Percentiles rank a stretch among this genome's conserved stretches.
Evolutionary conservation across 2,888 invertebrate genomes (phyloP).

Genomic region (Pollenia griseotomentosa): DNA sequence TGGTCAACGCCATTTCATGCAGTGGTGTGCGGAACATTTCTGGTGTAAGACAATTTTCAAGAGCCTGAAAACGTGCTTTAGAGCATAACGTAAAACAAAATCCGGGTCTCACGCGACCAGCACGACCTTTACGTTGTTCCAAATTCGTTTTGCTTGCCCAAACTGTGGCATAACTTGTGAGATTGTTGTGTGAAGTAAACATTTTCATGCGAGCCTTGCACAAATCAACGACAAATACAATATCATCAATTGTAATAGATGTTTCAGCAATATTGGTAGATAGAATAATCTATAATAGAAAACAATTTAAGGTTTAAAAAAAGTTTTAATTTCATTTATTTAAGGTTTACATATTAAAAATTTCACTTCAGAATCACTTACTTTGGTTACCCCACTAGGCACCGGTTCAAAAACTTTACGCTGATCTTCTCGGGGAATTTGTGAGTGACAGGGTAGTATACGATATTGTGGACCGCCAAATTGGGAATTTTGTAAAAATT

Average conservation of each 20-base stretch:
- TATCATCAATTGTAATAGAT: conserved; percentile 98
- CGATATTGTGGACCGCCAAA: conserved; percentile 90
- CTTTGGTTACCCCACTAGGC: conserved; percentile 93
- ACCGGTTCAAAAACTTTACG: conserved; percentile 95
- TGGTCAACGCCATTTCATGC: conserved; percentile 96
- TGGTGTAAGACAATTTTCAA: conserved; percentile 96
- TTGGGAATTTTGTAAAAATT: conserved; percentile 91
- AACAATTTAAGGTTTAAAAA: conserved; percentile 19
- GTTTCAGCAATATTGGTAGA: conserved; percentile 99
- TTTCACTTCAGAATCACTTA: conserved; percentile 79
- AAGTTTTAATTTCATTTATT: background rate
- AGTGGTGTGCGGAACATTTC: conserved; percentile 99
- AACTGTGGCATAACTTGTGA: conserved; percentile 98
- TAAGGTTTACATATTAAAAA: conserved; percentile 3
- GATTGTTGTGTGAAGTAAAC: conserved; percentile 99
- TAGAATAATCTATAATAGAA: conserved; percentile 91
- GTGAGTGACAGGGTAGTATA: conserved; percentile 98
- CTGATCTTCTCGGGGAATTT: conserved; percentile 98
- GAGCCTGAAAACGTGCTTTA: conserved; percentile 88
- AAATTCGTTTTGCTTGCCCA: conserved; percentile 98
- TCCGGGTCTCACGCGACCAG: conserved; percentile 97
- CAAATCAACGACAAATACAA: conserved; percentile 98
- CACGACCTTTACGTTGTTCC: conserved; percentile 94
- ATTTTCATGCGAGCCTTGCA: conserved; percentile 99
- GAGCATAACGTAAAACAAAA: conserved; percentile 97